A percentile compares a stretch with the other conserved stretches of the same genome.
phyloP scores from a whole-genome alignment of 1,140 invertebrate species.

The Sminthurides bifidus region DNA sequence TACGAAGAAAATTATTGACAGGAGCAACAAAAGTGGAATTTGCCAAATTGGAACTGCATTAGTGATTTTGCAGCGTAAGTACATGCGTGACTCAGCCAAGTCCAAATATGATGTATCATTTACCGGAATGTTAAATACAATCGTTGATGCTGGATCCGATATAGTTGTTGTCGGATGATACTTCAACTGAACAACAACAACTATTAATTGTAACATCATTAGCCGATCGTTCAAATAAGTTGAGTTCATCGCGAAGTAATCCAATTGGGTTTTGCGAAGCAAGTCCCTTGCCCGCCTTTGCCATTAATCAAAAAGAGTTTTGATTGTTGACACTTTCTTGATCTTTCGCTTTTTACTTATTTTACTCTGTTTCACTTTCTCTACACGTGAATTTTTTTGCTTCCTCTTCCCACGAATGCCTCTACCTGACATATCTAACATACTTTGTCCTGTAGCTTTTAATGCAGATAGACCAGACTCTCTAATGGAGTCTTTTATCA shows the following conservation, averaged over 20 bases:
- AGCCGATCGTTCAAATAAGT: conserved; percentile 38
- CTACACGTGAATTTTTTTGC: too few species aligned
- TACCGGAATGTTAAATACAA: not conserved
- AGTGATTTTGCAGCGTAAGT: not conserved
- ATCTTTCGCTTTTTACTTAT: conserved; percentile 1
- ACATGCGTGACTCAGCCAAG: not conserved
- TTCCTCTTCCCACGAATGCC: too few species aligned
- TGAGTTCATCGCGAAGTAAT: conserved; percentile 36
- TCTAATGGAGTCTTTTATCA: too few species aligned
- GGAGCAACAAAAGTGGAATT: not conserved
- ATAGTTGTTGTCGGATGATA: conserved; percentile 38
- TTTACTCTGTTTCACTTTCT: too few species aligned
- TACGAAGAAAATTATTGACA: not conserved
- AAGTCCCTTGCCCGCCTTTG: too few species aligned
- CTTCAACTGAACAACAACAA: conserved; percentile 34
- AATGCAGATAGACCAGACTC: too few species aligned
- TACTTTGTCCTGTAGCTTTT: too few species aligned
- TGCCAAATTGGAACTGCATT: not conserved
- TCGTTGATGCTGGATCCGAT: not conserved
- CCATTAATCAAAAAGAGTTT: too few species aligned
- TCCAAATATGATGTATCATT: not conserved
- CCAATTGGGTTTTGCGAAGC: too few species aligned
- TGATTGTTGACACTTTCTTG: not conserved
- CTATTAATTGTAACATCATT: conserved; percentile 39
- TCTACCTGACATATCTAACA: too few species aligned